A percentile compares a stretch with the other conserved stretches of the same genome.
Conservation (phyloP, 2,113 vertebrate genomes). For the Perccottus glenii region DNA sequence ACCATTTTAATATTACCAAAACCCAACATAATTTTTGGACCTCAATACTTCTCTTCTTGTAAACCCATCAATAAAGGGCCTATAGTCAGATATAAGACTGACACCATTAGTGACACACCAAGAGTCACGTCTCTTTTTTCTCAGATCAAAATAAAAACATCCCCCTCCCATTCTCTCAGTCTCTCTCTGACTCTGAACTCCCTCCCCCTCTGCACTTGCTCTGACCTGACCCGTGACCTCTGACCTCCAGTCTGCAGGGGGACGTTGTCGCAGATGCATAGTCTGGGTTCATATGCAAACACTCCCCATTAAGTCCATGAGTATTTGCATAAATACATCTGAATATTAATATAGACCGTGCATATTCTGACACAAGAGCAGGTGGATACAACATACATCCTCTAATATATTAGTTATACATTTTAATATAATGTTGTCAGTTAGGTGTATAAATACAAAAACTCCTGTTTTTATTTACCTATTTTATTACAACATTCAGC, state of each 20-base stretch:
- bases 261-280: conserved; percentile 49
- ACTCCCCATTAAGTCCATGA: conserved; percentile 6
- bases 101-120: not conserved
- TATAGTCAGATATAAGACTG: too few species aligned
- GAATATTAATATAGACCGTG: conserved; percentile 23
- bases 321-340: conserved; percentile 49
- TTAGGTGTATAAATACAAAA: too few species aligned
- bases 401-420: not conserved
- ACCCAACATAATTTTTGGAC: too few species aligned
- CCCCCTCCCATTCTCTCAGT: not conserved
- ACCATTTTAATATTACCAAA: too few species aligned
- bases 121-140: not conserved
- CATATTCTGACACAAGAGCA: not conserved
- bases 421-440: too few species aligned
- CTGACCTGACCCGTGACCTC: not conserved
- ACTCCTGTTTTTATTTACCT: too few species aligned
- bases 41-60: too few species aligned
- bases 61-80: too few species aligned
- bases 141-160: conserved; percentile 4
- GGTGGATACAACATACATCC: conserved; percentile 1
- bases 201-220: conserved; percentile 36
- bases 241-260: not conserved
- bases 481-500: too few species aligned
- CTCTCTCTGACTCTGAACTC: conserved; percentile 39
- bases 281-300: conserved; percentile 53